Evolutionary conservation across 2,113 vertebrate genomes (phyloP).

Genomic region (Xyliphius kryptos): DNA sequence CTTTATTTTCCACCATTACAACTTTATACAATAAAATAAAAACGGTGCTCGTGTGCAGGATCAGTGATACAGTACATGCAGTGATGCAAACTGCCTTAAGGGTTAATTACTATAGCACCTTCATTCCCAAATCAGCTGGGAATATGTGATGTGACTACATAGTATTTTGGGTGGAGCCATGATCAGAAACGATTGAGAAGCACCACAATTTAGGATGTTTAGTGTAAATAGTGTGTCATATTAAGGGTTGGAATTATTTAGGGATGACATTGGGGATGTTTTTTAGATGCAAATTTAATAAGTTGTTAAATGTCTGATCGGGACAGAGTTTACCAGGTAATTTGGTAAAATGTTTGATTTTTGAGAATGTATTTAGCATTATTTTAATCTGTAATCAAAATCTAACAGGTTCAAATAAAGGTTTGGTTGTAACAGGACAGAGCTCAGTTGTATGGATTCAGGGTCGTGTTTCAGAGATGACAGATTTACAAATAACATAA

Average conservation of each 20-base stretch:
- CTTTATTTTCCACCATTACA: conserved; percentile 38
- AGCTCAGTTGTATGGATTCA: background rate
- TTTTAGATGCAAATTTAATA: no score
- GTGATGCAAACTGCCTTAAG: conserved; percentile 34
- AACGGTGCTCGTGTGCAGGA: conserved; percentile 20
- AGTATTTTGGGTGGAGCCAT: no score
- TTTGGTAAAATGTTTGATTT: background rate
- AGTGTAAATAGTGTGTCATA: no score
- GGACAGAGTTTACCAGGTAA: background rate
- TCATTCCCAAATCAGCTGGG: background rate
- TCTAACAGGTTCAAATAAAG: background rate
- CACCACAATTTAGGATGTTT: no score
- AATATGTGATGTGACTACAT: no score
- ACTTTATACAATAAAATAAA: conserved; percentile 38
- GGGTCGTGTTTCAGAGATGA: no score
- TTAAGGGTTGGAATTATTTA: no score
- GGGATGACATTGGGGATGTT: no score
- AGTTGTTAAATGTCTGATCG: background rate
- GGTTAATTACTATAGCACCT: conserved; percentile 37
- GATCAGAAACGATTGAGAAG: no score
- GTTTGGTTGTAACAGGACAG: background rate
- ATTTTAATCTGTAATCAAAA: no score
- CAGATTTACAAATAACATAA: no score
- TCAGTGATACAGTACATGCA: conserved; percentile 33
- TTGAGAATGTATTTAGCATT: no score